Base-by-base conservation (phyloP, 2,888 invertebrate species). In the Candidula unifasciata region DNA sequence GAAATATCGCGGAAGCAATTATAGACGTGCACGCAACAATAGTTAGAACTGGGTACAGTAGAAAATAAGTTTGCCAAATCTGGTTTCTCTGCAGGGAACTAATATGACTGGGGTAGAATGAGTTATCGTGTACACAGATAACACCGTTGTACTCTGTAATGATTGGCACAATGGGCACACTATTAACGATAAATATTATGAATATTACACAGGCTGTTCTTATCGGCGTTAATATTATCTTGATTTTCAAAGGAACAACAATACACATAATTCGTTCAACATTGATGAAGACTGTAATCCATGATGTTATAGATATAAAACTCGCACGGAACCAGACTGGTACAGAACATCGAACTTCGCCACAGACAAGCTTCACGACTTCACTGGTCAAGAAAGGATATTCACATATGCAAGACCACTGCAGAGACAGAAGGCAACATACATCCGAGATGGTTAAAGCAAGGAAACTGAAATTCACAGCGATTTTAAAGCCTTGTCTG, bases 381-480 rank as follows among this genome's bases (percentile, higher is more conserved):
- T 44, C n/a, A 44, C 16, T 10, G 3, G 0, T 24, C 10, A 52
- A 74, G 27, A 74, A 2, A 52, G 27, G 27, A 52, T 52, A 52
- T 27, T n/a, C 27, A 52, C 24, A 27, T 27, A 52, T 27, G n/a
- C n/a, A 27, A 27, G 52, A 27, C 73, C 73, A 74, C 24, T 52
- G 52, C 1, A 44, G 13, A 52, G 6, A 27, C 27, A 52, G 13
- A 74, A 74, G 27, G 18, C 73, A 74, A 27, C 44, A 52, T 27
- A 74, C 10, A 74, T 74, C 73, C 16, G 73, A 74, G 27, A 74
- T 52, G 13, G 73, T n/a, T n/a, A 74, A 74, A n/a, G 73, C 44
- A 13, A 74, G 73, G 27, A 74, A 24, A 52, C 52, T 74, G 44
- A 74, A 52, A 13, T 74, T 52, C 2, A 52, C 44, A 21, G 44